Evolutionary conservation across 1,140 invertebrate genomes (phyloP).

Genomic region (Calephelis nemesis): DNA sequence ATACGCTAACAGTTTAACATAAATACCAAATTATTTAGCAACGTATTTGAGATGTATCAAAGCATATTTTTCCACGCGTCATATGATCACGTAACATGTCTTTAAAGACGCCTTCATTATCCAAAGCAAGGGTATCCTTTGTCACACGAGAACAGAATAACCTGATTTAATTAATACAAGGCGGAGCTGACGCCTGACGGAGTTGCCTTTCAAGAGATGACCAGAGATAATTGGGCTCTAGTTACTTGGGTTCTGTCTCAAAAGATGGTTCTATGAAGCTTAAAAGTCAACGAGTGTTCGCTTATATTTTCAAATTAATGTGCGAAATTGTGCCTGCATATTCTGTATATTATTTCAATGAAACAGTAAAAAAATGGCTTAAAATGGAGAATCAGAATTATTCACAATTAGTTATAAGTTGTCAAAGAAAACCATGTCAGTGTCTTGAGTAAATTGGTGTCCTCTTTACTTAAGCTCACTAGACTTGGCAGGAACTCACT

Average conservation of each 20-base stretch:
- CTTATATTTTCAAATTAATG: too few species aligned
- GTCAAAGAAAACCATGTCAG: too few species aligned
- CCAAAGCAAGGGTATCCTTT: slow-evolving; percentile 48
- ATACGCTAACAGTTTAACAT: too few species aligned
- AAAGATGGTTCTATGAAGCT: not conserved
- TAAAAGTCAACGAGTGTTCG: too few species aligned
- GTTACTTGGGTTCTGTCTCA: slow-evolving; percentile 7
- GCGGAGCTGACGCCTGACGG: slow-evolving; percentile 32
- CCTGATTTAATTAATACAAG: slow-evolving; percentile 55
- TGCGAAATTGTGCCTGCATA: too few species aligned
- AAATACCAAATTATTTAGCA: slow-evolving; percentile 13
- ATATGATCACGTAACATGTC: slow-evolving; percentile 34
- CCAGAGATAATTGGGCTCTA: slow-evolving; percentile 54
- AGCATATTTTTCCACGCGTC: slow-evolving; percentile 22
- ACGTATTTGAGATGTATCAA: slow-evolving; percentile 18
- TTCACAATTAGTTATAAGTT: too few species aligned
- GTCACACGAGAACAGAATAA: slow-evolving; percentile 42
- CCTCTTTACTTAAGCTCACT: too few species aligned
- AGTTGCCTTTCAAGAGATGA: slow-evolving; percentile 55
- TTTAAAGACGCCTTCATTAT: slow-evolving; percentile 56
- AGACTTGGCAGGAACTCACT: too few species aligned
- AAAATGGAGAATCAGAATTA: too few species aligned
- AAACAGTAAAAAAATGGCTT: too few species aligned
- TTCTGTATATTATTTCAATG: too few species aligned
- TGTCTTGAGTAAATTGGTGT: too few species aligned